Percentiles rank a stretch among this genome's conserved stretches.
Conservation (phyloP, 1,140 invertebrate genomes). For the Acromyrmex heyeri region DNA sequence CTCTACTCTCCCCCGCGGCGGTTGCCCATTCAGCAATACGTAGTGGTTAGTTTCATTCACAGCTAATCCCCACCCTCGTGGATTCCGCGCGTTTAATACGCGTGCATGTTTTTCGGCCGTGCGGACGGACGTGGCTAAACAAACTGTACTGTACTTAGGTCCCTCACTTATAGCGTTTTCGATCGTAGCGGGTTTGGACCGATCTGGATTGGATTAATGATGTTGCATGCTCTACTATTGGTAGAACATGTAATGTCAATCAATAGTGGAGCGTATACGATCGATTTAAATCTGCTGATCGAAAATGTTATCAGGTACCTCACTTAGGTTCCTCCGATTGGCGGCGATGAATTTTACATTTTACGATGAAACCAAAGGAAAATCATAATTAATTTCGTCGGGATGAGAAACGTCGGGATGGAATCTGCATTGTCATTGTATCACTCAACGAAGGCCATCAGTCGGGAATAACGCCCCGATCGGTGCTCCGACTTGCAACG, state of each 20-base stretch:
- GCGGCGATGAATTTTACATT: neutral
- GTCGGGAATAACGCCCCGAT: neutral
- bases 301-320: no score
- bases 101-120: constrained; percentile 67
- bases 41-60: constrained; percentile 83
- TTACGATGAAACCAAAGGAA: neutral
- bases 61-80: constrained; percentile 72
- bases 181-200: no score
- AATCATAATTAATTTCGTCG: neutral
- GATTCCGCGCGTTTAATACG: constrained; percentile 31
- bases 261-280: no score
- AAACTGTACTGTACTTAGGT: constrained; percentile 43
- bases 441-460: neutral
- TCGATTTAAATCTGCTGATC: no score
- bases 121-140: constrained; percentile 72
- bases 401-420: neutral
- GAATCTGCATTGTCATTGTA: constrained; percentile 12
- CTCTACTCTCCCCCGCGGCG: constrained; percentile 43
- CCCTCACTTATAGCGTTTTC: no score
- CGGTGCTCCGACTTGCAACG: constrained; percentile 23
- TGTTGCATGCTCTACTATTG: no score
- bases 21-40: constrained; percentile 73
- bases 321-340: neutral
- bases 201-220: no score
- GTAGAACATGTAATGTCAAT: no score